Base-by-base conservation (phyloP, 2,888 invertebrate species). In the Portevinia maculata region DNA sequence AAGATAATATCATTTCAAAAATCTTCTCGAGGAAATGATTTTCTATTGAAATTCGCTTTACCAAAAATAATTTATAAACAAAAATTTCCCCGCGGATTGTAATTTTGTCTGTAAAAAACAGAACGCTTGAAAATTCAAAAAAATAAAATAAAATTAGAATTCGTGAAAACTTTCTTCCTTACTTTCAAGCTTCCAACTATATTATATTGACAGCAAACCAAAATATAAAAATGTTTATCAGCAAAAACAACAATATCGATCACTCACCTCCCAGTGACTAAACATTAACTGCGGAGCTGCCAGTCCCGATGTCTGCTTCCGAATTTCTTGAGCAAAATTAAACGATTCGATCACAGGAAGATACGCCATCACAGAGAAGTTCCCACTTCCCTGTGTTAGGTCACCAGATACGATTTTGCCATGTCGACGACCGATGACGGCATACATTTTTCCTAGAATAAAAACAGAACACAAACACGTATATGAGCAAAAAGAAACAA, bases 291-390 rank as follows among this genome's bases (percentile, higher is more conserved):
- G 98, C 0, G 99, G 99, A 89, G 96, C 96, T 7, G 99, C 99
- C 85, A 98, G 93, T 8, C 99, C 99, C 74, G 98, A 98, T 19
- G 99, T 99, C 90, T 97, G 95, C 86, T 97, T 98, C 74, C 99
- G 93, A 86, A 99, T 94, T 91, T 99, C 98, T 79, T 97, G 94
- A 3, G 98, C 96, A 91, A 99, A 97, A 86, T 96, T 95, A 91
- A 98, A 98, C 90, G 99, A 99, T 92, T 99, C 99, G 4, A 98
- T 95, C 24, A 99, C 98, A 0, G 99, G 99, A 88, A 99, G 92
- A 84, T 95, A 93, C 1, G 99, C 98, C 75, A 94, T 93, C 28
- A 99, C 96, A 79, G 95, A 93, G 92, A 99, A 99, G 79, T 95
- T 95, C 57, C 96, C 95, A 46, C 98, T 98, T 44, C 98, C 97